phyloP scores from a whole-genome alignment of 2,113 vertebrate species.

The Siniperca knerii region DNA sequence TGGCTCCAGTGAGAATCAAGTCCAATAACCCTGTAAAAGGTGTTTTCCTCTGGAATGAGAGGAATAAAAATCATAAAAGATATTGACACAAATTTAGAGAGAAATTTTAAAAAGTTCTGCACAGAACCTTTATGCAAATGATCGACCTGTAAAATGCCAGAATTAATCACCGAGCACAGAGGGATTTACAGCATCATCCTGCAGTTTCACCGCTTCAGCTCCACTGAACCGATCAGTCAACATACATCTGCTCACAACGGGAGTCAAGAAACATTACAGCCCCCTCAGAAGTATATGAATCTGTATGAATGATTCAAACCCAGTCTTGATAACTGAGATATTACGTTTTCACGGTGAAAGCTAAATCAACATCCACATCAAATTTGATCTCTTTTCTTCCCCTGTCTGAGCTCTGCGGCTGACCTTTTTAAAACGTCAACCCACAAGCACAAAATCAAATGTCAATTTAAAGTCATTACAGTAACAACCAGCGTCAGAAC shows the following conservation, averaged over 20 bases:
- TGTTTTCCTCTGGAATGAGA: background rate
- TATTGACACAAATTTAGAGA: background rate
- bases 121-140: background rate
- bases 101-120: background rate
- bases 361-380: background rate
- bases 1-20: background rate
- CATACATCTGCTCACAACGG: background rate
- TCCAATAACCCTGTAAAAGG: background rate
- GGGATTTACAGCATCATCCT: background rate
- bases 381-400: background rate
- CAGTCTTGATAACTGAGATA: background rate
- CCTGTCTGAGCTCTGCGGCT: background rate
- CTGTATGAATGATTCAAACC: conserved; percentile 1
- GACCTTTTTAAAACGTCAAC: conserved; percentile 35
- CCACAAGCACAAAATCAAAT: conserved; percentile 8
- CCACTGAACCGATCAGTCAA: background rate
- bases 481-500: background rate
- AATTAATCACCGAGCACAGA: background rate
- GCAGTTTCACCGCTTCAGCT: background rate
- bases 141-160: background rate
- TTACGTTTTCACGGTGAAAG: background rate
- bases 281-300: background rate
- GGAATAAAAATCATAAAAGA: background rate
- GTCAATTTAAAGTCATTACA: conserved; percentile 7
- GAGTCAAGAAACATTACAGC: conserved; percentile 11